Base-by-base conservation (phyloP, 2,888 invertebrate genomes). In the Fragum whitleyi region DNA sequence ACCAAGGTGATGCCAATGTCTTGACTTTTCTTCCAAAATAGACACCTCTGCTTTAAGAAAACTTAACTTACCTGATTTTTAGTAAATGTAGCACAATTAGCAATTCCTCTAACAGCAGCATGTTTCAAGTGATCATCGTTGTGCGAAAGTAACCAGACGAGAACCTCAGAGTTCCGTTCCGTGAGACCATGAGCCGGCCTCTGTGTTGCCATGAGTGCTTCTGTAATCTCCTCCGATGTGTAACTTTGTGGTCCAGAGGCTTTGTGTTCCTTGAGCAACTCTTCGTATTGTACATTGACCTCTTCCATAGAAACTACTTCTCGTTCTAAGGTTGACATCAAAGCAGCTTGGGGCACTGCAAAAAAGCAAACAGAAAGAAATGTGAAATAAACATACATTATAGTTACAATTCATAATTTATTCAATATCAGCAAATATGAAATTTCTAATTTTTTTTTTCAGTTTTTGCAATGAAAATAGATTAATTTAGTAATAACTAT, bases 41-140 rank as follows among this genome's bases (percentile, higher is more conserved):
- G n/a, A n/a, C n/a, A n/a, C n/a, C n/a, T n/a, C n/a, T n/a, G n/a
- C n/a, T n/a, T n/a, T 36, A 6, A 36, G 32, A 6, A 36, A 47
- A 19, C 23, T 9, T 53, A 19, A 67, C 89, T 79, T 73, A 95
- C 95, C 93, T 95, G 95, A 90, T 95, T 95, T 68, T 92, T 92
- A 55, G 94, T 93, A 88, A 95, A 95, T 16, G 95, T 95, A 14
- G 95, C 94, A 90, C 94, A 94, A 88, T 95, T 95, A 73, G 94
- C 94, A 71, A 95, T 94, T 47, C 94, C 95, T n/a, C 93, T 94
- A 42, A 95, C 90, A 16, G 95, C 94, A 81, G 94, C 93, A 85
- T 95, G 94, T 53, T 95, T 91, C 2, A 95, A 90, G 14, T 93
- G 93, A 68, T 94, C 93, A 89, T 95, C 95, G 61, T 93, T 93